phyloP scores from a whole-genome alignment of 2,797 vertebrate species.

The Rhinophrynus dorsalis region DNA sequence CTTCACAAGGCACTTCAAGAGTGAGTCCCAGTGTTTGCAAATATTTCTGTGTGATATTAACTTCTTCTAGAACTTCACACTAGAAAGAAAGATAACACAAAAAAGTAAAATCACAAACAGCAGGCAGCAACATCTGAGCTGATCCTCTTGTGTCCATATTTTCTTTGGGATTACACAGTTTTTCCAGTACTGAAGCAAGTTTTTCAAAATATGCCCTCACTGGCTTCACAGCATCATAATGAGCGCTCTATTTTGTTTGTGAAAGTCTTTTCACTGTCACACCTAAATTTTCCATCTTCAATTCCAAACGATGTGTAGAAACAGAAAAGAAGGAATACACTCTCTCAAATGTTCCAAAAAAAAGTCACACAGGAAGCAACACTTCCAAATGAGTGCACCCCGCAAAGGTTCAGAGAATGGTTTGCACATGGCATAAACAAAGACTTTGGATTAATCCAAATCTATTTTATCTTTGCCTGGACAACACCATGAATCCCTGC shows the following conservation, averaged over 20 bases:
- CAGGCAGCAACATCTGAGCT: background rate
- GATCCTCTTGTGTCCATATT: background rate
- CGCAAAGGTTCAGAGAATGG: no score
- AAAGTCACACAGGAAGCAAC: background rate
- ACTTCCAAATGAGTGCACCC: background rate
- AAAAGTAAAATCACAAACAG: background rate
- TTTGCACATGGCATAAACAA: no score
- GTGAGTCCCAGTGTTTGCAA: constrained; percentile 6
- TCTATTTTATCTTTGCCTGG: no score
- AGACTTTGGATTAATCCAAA: no score
- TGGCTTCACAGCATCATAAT: background rate
- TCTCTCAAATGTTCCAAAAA: background rate
- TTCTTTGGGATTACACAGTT: background rate
- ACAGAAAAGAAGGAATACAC: background rate
- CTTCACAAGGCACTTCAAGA: constrained; percentile 1
- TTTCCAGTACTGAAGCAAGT: background rate
- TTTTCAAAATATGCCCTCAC: background rate
- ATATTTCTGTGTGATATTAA: constrained; percentile 5
- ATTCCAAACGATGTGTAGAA: no score
- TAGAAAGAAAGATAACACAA: constrained; percentile 12
- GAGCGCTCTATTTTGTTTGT: background rate
- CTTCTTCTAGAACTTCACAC: background rate
- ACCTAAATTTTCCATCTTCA: background rate
- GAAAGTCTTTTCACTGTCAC: background rate
- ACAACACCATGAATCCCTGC: no score